Evolutionary conservation across 1,140 invertebrate species (phyloP).

Genomic region (Chlorops oryzae): DNA sequence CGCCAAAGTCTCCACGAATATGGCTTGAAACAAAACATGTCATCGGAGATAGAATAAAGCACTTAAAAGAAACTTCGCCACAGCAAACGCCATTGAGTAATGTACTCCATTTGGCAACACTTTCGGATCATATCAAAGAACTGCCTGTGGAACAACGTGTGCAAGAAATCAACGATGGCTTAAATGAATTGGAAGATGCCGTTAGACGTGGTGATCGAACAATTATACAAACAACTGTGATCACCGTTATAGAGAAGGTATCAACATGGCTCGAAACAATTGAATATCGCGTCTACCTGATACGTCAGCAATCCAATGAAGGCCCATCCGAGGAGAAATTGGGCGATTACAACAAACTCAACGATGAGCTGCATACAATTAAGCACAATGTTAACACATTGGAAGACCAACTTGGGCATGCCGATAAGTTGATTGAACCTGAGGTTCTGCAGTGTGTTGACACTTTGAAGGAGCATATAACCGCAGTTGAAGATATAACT

Average conservation of each 20-base stretch:
- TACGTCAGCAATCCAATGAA: conserved; percentile 54
- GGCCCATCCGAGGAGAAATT: conserved; percentile 55
- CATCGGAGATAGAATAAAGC: conserved; percentile 36
- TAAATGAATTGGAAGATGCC: conserved; percentile 58
- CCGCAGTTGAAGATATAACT: conserved; percentile 57
- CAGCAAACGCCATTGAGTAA: conserved; percentile 38
- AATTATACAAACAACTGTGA: conserved; percentile 61
- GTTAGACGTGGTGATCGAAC: conserved; percentile 57
- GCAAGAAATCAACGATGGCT: conserved; percentile 52
- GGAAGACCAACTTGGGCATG: conserved; percentile 48
- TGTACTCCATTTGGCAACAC: conserved; percentile 55
- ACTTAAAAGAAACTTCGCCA: conserved; percentile 25
- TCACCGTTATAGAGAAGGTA: conserved; percentile 70
- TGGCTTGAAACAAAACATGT: conserved; percentile 31
- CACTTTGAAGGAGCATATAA: conserved; percentile 52
- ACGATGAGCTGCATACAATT: conserved; percentile 46
- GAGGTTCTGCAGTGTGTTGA: conserved; percentile 51
- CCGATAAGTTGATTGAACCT: conserved; percentile 49
- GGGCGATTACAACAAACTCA: conserved; percentile 45
- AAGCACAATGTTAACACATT: conserved; percentile 49
- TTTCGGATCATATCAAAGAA: conserved; percentile 53
- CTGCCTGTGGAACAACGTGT: conserved; percentile 52
- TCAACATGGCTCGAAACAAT: conserved; percentile 76
- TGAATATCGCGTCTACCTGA: conserved; percentile 67
- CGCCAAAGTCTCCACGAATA: conserved; percentile 1